phyloP scores from a whole-genome alignment of 1,140 invertebrate species.

The Nixonia krombeini region DNA sequence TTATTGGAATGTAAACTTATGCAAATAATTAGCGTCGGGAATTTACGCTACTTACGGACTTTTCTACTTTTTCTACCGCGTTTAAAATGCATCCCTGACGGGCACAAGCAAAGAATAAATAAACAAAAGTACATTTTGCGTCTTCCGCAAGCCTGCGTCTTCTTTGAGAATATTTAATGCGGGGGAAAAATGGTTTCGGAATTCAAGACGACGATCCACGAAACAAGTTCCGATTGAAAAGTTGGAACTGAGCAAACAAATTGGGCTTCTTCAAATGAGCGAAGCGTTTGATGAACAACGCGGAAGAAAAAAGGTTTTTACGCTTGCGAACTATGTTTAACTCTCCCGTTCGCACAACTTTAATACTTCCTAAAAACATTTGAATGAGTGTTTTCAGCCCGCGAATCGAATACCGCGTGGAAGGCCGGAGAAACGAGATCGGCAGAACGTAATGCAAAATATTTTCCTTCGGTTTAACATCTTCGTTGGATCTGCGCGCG shows the following conservation, averaged over 20 bases:
- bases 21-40: no score
- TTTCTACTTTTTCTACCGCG: neutral
- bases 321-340: constrained; percentile 20
- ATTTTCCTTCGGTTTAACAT: no score
- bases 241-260: constrained; percentile 21
- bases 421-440: neutral
- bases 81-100: neutral
- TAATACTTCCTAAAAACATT: constrained; percentile 25
- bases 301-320: constrained; percentile 14
- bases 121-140: neutral
- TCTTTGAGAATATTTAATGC: constrained; percentile 2
- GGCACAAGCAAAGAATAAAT: neutral
- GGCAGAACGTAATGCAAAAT: constrained; percentile 10
- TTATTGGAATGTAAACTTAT: no score
- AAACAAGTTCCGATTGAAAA: constrained; percentile 13
- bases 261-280: constrained; percentile 14
- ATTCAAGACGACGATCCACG: neutral
- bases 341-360: constrained; percentile 17
- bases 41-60: no score
- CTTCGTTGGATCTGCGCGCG: no score
- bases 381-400: constrained; percentile 15
- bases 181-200: neutral
- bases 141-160: neutral
- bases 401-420: constrained; percentile 6
- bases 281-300: constrained; percentile 13